Evolutionary conservation across 2,888 invertebrate species (phyloP).

Genomic region (Ennomos fuscantarius): DNA sequence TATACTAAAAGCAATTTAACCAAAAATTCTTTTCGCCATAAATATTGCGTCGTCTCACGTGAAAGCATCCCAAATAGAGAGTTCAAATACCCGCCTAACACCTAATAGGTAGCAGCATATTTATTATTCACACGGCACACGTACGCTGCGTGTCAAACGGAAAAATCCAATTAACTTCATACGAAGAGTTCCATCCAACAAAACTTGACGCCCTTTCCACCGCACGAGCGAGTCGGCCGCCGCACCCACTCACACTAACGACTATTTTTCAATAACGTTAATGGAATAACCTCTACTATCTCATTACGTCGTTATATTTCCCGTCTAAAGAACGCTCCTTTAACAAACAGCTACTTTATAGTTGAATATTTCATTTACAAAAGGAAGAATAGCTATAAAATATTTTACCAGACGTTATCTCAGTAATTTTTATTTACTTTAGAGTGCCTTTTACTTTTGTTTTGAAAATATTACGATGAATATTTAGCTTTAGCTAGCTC

Average conservation of each 20-base stretch:
- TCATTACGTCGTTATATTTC: constrained; percentile 52
- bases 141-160: constrained; percentile 73
- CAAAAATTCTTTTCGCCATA: constrained; percentile 13
- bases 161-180: constrained; percentile 83
- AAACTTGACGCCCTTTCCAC: constrained; percentile 54
- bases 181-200: constrained; percentile 68
- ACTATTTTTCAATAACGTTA: constrained; percentile 76
- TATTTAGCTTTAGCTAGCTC: neutral
- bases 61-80: constrained; percentile 46
- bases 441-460: too few relatives aligned
- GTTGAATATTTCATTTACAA: constrained; percentile 44
- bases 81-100: constrained; percentile 54
- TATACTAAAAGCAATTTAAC: neutral
- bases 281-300: constrained; percentile 60
- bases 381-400: constrained; percentile 32
- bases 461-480: neutral
- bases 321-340: constrained; percentile 38
- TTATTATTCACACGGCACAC: constrained; percentile 76
- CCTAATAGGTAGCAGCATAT: constrained; percentile 58
- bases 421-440: constrained; percentile 33
- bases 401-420: constrained; percentile 36
- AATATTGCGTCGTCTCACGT: constrained; percentile 29
- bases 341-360: constrained; percentile 41
- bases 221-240: constrained; percentile 32
- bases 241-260: constrained; percentile 65